Conservation (phyloP, 2,888 invertebrate genomes). For the Toxonevra muliebris region DNA sequence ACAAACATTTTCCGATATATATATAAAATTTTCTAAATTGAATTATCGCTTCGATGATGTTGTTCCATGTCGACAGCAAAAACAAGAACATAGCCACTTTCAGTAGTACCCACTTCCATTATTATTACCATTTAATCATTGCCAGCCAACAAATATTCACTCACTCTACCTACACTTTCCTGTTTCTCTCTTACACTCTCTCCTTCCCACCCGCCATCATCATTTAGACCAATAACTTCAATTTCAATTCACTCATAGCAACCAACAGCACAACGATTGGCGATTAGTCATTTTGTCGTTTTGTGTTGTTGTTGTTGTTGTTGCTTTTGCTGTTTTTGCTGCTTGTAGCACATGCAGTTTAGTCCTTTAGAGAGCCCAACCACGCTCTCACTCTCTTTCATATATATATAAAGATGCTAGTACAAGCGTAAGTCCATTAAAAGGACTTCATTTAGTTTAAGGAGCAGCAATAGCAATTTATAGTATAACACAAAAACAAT, state of each 20-base stretch:
- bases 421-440: not conserved
- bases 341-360: not conserved
- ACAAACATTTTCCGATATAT: too few species aligned
- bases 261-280: not conserved
- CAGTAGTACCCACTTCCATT: not conserved
- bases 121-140: too few species aligned
- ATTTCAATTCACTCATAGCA: too few species aligned
- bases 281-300: slow-evolving; percentile 31
- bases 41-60: slow-evolving; percentile 25
- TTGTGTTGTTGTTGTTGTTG: not conserved
- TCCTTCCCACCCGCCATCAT: too few species aligned
- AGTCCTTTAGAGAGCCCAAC: not conserved
- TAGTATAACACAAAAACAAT: not conserved
- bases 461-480: slow-evolving; percentile 2
- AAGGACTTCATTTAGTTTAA: slow-evolving; percentile 25
- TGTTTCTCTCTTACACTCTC: too few species aligned
- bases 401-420: too few species aligned
- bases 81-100: not conserved
- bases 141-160: too few species aligned
- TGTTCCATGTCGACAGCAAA: slow-evolving; percentile 7
- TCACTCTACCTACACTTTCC: too few species aligned
- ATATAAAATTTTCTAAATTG: slow-evolving; percentile 12
- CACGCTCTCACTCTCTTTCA: too few species aligned
- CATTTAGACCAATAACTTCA: not conserved
- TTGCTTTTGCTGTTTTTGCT: not conserved